Conservation (phyloP, 1,140 invertebrate genomes). For the Pemphigus obesinymphae region DNA sequence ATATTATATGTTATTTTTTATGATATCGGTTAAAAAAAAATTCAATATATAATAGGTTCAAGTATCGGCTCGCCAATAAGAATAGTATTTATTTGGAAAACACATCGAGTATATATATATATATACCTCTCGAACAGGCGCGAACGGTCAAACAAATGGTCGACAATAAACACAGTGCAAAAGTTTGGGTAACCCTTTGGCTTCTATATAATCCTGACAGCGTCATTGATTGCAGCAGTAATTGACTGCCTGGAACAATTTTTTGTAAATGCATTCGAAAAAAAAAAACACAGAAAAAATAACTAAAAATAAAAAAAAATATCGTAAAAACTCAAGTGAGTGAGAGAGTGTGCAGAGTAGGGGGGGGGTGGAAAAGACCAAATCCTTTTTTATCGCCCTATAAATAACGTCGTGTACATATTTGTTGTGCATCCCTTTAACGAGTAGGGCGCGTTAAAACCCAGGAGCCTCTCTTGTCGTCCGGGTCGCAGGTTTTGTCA, state of each 20-base stretch:
- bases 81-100: background rate
- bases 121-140: background rate
- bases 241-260: conserved; percentile 26
- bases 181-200: conserved; percentile 31
- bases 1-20: no score
- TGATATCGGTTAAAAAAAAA: no score
- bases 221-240: conserved; percentile 27
- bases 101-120: background rate
- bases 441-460: conserved; percentile 32
- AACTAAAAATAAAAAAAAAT: conserved; percentile 1
- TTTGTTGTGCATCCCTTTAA: conserved; percentile 36
- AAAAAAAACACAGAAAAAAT: no score
- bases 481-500: conserved; percentile 28
- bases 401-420: conserved; percentile 39
- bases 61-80: no score
- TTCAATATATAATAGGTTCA: no score
- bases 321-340: background rate
- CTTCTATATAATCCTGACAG: conserved; percentile 3
- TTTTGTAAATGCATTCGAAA: conserved; percentile 32
- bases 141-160: background rate
- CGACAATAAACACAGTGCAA: background rate
- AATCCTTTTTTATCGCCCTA: conserved; percentile 41
- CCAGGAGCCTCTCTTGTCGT: conserved; percentile 8
- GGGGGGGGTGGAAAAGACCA: background rate
- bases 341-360: background rate